These are phyloP conservation scores for Semnornis frantzii DNA, from an alignment of 2,113 vertebrate genomes.

Conservation along the genomic window DNA sequence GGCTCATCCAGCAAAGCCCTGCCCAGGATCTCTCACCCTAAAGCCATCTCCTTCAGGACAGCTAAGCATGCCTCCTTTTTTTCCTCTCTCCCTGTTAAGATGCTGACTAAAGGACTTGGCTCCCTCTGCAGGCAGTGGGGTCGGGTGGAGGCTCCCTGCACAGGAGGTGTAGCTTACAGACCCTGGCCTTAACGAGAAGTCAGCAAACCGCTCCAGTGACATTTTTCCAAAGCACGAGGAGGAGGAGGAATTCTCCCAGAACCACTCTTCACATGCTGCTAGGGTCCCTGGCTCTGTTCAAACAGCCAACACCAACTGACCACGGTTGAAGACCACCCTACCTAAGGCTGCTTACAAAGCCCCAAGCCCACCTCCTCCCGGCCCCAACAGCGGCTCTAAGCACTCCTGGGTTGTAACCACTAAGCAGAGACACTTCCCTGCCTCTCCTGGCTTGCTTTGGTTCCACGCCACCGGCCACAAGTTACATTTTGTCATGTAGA, in stretches of 20 bases:
- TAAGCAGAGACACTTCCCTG: conserved; percentile 63
- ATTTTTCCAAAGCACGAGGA: conserved; percentile 73
- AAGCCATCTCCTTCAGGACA: conserved; percentile 64
- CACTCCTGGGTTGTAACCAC: conserved; percentile 58
- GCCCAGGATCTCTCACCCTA: conserved; percentile 57
- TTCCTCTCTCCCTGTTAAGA: background rate
- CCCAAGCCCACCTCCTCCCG: conserved; percentile 69
- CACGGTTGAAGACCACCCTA: conserved; percentile 64
- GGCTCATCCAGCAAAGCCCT: conserved; percentile 64
- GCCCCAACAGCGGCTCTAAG: conserved; percentile 48
- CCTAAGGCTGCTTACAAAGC: conserved; percentile 59
- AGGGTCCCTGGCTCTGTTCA: conserved; percentile 68
- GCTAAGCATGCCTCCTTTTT: conserved; percentile 10
- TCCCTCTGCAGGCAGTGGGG: conserved; percentile 54
- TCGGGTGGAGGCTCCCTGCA: conserved; percentile 55
- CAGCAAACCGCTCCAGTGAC: conserved; percentile 75
- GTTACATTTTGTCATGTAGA: conserved; percentile 80
- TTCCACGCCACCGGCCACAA: conserved; percentile 75
- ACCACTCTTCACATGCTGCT: conserved; percentile 49
- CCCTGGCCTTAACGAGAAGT: conserved; percentile 74
- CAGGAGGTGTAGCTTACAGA: conserved; percentile 58
- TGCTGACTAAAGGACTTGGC: conserved; percentile 57
- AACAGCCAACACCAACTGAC: conserved; percentile 77
- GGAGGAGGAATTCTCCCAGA: conserved; percentile 69
- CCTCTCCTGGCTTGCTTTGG: conserved; percentile 71